A percentile compares a stretch with the other conserved stretches of the same genome.
Evolutionary conservation across 2,797 vertebrate genomes (phyloP).

Genomic region (Arvicola amphibius): DNA sequence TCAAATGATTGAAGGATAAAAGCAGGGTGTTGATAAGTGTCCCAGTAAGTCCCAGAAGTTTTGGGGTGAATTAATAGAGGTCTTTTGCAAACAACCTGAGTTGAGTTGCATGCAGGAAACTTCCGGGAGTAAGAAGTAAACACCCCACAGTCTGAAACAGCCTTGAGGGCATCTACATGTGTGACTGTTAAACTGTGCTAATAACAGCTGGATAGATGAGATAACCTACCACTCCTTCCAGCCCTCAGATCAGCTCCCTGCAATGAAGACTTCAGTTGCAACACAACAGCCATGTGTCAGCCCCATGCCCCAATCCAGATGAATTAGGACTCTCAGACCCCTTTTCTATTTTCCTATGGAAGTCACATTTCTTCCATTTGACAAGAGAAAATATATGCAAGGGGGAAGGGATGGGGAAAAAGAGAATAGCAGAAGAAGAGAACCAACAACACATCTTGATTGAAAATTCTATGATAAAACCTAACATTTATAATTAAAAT

Average conservation of each 20-base stretch:
- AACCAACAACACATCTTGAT: neutral
- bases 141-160: accelerated
- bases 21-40: neutral
- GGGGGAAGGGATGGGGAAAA: neutral
- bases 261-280: neutral
- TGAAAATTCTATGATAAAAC: neutral
- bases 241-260: neutral
- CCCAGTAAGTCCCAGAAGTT: neutral
- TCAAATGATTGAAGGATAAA: neutral
- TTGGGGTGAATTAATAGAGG: neutral
- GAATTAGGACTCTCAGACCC: neutral
- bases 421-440: neutral
- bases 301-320: no score
- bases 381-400: neutral
- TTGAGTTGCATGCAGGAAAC: neutral
- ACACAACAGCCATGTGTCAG: neutral
- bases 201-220: neutral
- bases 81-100: neutral
- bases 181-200: neutral
- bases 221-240: neutral
- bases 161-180: neutral
- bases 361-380: neutral
- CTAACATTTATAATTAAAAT: neutral
- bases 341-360: neutral
- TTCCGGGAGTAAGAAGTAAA: neutral